Conservation (phyloP, 2,888 invertebrate species). For the Zygogramma bicolorata region DNA sequence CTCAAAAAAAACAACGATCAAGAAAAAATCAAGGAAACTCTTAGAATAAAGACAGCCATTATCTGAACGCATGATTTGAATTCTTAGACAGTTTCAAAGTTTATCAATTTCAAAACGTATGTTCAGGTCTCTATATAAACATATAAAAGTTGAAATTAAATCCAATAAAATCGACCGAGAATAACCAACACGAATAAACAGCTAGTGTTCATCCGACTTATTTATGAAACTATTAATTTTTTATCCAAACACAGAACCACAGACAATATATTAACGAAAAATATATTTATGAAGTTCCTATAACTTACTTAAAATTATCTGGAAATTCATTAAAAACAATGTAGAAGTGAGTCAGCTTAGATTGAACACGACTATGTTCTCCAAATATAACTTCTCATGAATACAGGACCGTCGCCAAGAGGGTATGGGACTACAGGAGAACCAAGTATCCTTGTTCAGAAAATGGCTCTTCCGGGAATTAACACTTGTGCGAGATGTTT, state of each 20-base stretch:
- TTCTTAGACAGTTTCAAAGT: neutral
- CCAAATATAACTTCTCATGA: no score
- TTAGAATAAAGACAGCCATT: neutral
- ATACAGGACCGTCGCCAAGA: no score
- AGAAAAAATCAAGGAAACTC: neutral
- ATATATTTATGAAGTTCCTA: neutral
- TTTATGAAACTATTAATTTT: conserved; percentile 18
- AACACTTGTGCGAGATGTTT: no score
- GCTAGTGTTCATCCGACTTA: neutral
- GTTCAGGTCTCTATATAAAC: conserved; percentile 21
- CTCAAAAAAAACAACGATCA: neutral
- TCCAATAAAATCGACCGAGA: conserved; percentile 25
- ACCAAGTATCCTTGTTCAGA: no score
- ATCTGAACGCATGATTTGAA: neutral
- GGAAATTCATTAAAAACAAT: neutral
- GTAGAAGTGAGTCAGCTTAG: neutral
- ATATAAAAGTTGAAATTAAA: conserved; percentile 24
- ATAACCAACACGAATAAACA: conserved; percentile 25
- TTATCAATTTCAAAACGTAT: neutral
- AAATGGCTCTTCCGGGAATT: no score
- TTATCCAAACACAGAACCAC: conserved; percentile 28
- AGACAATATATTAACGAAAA: neutral
- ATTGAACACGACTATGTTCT: neutral
- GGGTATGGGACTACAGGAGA: no score
- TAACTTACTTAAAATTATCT: neutral